phyloP scores from a whole-genome alignment of 2,797 vertebrate species.

The Echeneis naucrates region DNA sequence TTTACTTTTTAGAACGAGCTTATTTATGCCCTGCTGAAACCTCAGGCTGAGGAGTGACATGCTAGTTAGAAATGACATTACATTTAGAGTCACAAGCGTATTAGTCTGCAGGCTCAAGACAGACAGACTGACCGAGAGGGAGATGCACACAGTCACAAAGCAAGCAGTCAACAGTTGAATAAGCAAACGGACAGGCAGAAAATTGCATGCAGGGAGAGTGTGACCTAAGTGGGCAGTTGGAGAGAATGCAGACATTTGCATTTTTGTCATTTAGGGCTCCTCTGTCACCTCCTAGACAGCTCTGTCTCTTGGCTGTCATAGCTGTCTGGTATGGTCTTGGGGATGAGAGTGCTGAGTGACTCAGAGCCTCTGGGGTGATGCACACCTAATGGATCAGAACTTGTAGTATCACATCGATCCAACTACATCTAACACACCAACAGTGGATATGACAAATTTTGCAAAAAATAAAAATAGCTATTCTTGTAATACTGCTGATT shows the following conservation, averaged over 20 bases:
- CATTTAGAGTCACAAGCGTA: slow-evolving; percentile 36
- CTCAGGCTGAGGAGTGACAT: slow-evolving; percentile 39
- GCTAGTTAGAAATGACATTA: slow-evolving; percentile 48
- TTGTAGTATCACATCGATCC: slow-evolving; percentile 60
- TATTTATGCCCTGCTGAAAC: slow-evolving; percentile 62
- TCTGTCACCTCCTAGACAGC: slow-evolving; percentile 53
- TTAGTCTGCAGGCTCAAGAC: slow-evolving; percentile 42
- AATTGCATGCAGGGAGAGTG: slow-evolving; percentile 41
- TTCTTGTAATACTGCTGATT: slow-evolving; percentile 16
- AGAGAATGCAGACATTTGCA: slow-evolving; percentile 46
- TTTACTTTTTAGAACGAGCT: slow-evolving; percentile 56
- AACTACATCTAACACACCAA: slow-evolving; percentile 43
- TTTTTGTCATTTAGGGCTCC: slow-evolving; percentile 60
- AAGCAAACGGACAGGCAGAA: slow-evolving; percentile 44
- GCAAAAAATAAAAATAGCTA: slow-evolving; percentile 11
- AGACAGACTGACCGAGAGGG: slow-evolving; percentile 19
- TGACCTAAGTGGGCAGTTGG: slow-evolving; percentile 45
- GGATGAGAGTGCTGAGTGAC: slow-evolving; percentile 58
- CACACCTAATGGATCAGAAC: slow-evolving; percentile 69
- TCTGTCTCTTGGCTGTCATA: slow-evolving; percentile 48
- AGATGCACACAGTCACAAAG: slow-evolving; percentile 25
- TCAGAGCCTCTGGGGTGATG: slow-evolving; percentile 69
- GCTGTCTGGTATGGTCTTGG: slow-evolving; percentile 38
- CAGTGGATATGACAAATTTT: slow-evolving; percentile 29
- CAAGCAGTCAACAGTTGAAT: slow-evolving; percentile 31